Evolutionary conservation across 2,797 vertebrate species (phyloP).

Genomic region (Poeciliopsis turneri): DNA sequence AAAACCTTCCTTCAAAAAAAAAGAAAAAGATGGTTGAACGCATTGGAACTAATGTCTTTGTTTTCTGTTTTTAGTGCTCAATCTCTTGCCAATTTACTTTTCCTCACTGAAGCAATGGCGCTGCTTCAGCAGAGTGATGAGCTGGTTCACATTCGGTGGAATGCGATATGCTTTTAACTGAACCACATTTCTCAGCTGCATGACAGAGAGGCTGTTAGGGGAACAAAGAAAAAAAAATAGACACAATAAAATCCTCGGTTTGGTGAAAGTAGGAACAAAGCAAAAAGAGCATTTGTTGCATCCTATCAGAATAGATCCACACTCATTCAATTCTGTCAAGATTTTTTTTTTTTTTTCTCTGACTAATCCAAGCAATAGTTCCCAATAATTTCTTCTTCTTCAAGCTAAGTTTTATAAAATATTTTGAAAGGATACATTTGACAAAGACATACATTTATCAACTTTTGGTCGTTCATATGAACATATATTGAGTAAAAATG

Average conservation of each 20-base stretch:
- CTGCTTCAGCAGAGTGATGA: constrained; percentile 55
- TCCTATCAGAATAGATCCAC: not conserved
- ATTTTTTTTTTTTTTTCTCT: not conserved
- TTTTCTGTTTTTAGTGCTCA: too few species aligned
- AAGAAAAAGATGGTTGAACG: not conserved
- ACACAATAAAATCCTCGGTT: not conserved
- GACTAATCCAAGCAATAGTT: not conserved
- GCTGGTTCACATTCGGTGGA: constrained; percentile 27
- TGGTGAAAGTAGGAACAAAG: not conserved
- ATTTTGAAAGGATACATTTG: not conserved
- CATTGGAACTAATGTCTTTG: not conserved
- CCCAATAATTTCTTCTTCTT: not conserved
- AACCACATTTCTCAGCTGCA: constrained; percentile 29
- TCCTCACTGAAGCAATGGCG: fast-evolving
- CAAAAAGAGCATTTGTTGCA: not conserved
- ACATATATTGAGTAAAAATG: not conserved
- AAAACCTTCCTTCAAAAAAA: constrained; percentile 47
- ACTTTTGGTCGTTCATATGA: not conserved
- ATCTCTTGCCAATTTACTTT: constrained; percentile 32
- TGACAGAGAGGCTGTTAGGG: constrained; percentile 44
- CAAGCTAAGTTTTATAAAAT: not conserved
- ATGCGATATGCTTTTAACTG: not conserved
- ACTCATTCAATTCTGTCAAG: not conserved
- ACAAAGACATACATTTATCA: not conserved
- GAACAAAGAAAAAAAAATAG: not conserved